These are phyloP conservation scores for Protomyctophum bolini DNA, from an alignment of 2,113 vertebrate species.

Conservation along the genomic window DNA sequence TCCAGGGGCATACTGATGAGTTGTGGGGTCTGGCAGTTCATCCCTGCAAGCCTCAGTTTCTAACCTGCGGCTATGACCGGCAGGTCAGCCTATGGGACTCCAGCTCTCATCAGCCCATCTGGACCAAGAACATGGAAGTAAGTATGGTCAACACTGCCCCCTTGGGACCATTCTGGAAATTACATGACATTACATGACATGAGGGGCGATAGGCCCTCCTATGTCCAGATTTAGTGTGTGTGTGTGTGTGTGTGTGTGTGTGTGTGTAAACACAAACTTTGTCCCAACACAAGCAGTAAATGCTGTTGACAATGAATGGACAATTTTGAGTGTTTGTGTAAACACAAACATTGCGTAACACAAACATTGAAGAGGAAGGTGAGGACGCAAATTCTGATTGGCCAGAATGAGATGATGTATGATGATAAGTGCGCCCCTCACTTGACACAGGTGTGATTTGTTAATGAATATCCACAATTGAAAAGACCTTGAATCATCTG, in stretches of 20 bases:
- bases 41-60: slow-evolving; percentile 88
- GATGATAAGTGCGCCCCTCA: too few relatives aligned
- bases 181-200: slow-evolving; percentile 6
- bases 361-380: too few relatives aligned
- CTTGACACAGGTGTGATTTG: too few relatives aligned
- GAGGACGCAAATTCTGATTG: too few relatives aligned
- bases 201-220: too few relatives aligned
- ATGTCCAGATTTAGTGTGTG: neutral
- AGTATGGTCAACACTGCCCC: slow-evolving; percentile 51
- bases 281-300: too few relatives aligned
- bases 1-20: slow-evolving; percentile 94
- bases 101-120: slow-evolving; percentile 86
- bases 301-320: too few relatives aligned
- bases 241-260: slow-evolving; percentile 10
- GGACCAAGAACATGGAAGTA: slow-evolving; percentile 93
- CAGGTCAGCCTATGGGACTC: slow-evolving; percentile 95
- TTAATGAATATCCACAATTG: neutral
- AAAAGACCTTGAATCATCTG: too few relatives aligned
- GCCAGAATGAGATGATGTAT: too few relatives aligned
- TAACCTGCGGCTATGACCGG: slow-evolving; percentile 94
- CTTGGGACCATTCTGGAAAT: slow-evolving; percentile 26
- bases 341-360: too few relatives aligned
- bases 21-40: slow-evolving; percentile 96
- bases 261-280: neutral
- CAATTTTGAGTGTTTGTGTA: too few relatives aligned